phyloP scores from a whole-genome alignment of 2,888 invertebrate genomes.

The Drosophila differens region DNA sequence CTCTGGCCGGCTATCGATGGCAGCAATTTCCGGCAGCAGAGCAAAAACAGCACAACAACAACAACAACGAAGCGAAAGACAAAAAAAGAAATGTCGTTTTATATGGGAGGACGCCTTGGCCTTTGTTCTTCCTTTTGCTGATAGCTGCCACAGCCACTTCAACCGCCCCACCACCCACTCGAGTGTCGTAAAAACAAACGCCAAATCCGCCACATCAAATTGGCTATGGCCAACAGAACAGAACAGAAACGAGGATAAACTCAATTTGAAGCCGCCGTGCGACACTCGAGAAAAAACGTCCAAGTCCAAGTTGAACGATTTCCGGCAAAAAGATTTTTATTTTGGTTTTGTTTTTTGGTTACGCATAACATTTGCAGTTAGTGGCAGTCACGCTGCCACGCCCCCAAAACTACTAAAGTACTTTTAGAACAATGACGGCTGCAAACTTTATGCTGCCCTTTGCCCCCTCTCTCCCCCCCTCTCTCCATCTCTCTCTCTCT shows the following conservation, averaged over 20 bases:
- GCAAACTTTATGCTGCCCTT: slow-evolving; percentile 60
- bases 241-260: slow-evolving; percentile 40
- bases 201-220: slow-evolving; percentile 77
- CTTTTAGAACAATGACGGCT: slow-evolving; percentile 68
- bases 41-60: neutral
- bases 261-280: slow-evolving; percentile 63
- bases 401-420: slow-evolving; percentile 59
- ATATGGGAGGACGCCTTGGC: slow-evolving; percentile 65
- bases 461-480: neutral
- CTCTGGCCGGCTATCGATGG: slow-evolving; percentile 68
- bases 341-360: slow-evolving; percentile 33
- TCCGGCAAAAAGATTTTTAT: slow-evolving; percentile 21
- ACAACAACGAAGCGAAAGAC: slow-evolving; percentile 17
- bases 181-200: slow-evolving; percentile 75
- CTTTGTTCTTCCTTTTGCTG: neutral
- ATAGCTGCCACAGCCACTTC: neutral
- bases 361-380: slow-evolving; percentile 70
- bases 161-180: slow-evolving; percentile 4
- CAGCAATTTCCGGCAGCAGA: slow-evolving; percentile 72
- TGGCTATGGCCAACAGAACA: slow-evolving; percentile 53
- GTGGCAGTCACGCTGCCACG: slow-evolving; percentile 63
- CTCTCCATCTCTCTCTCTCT: neutral
- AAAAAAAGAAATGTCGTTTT: slow-evolving; percentile 58
- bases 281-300: slow-evolving; percentile 35
- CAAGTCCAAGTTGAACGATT: slow-evolving; percentile 37